Conservation (phyloP, 2,888 invertebrate genomes). For the Teleiodes luculella region DNA sequence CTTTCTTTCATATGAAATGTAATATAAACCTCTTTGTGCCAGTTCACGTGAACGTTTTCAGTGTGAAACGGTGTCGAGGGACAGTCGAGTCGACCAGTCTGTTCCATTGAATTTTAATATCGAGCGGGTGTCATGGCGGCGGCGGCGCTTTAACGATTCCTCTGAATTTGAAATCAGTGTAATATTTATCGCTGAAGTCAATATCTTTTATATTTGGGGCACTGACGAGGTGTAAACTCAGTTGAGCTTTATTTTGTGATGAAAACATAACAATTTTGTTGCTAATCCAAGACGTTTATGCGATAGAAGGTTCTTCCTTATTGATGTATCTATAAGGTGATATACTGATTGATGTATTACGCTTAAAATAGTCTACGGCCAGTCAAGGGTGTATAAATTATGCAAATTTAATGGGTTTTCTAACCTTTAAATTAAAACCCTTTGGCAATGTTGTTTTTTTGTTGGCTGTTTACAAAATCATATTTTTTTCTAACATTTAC, state of each 20-base stretch:
- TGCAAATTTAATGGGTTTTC: not conserved
- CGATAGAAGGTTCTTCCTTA: too few species aligned
- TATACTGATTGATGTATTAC: too few species aligned
- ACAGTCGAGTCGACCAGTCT: conserved; percentile 1
- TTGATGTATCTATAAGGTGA: too few species aligned
- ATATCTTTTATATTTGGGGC: not conserved
- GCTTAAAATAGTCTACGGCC: too few species aligned
- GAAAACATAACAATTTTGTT: too few species aligned
- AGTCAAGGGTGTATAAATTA: not conserved
- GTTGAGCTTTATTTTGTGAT: too few species aligned
- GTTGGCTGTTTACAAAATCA: too few species aligned
- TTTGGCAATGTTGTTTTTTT: too few species aligned
- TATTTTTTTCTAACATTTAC: too few species aligned
- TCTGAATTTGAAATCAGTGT: not conserved
- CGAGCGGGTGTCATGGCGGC: not conserved
- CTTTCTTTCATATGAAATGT: not conserved
- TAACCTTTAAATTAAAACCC: too few species aligned
- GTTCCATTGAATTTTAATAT: conserved; percentile 16
- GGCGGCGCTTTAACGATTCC: not conserved
- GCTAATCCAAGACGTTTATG: too few species aligned
- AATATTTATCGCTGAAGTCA: not conserved
- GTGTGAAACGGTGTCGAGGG: not conserved
- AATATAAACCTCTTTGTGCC: not conserved
- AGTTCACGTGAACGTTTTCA: not conserved
- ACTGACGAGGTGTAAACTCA: not conserved